Evolutionary conservation across 2,113 vertebrate species (phyloP), one percentile per base, ranked within the genome.

Genomic region (Ranitomeya variabilis): DNA sequence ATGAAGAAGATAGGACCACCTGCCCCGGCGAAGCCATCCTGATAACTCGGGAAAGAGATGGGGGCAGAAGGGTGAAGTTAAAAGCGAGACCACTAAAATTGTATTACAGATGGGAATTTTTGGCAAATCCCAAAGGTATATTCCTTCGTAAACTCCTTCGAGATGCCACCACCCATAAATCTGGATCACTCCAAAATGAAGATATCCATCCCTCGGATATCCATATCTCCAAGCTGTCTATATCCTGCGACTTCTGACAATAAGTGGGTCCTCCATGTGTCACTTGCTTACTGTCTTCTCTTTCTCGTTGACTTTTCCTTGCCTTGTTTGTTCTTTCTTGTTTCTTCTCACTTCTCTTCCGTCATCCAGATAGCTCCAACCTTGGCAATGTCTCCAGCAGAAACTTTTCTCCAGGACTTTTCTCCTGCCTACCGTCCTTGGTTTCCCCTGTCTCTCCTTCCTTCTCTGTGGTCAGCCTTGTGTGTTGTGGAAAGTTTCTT

Each of bases 401-500:
- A 13, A 19, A n/a, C 60, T 52, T 62, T 45, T 71, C 64, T 23
- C 7, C 18, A 31, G 11, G 45, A 19, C 37, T 13, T 13, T 64
- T 13, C 19, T 45, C 21, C 23, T 12, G 8, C 31, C 60, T 5
- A 16, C 62, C 83, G 87, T 51, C 87, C 87, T 88, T 88, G 55
- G 83, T 14, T 57, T 83, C 59, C 80, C 80, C 37, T 4, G 37
- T 45, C 37, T 31, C 69, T 79, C 57, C 60, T 69, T 45, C 62
- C 54, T 76, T 31, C 31, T 15, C 71, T 19, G 12, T 73, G 86
- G 67, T 62, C 69, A 83, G 69, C 31, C 80, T 52, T 83, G 37
- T 45, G 37, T 45, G 87, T 77, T 83, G 87, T 88, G 87, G 87
- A 88, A 88, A 88, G 80, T 88, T 87, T 88, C 54, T 64, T 86